These are phyloP conservation scores for Lerista edwardsae DNA, from an alignment of 2,797 vertebrate genomes.

Conservation along the genomic window DNA sequence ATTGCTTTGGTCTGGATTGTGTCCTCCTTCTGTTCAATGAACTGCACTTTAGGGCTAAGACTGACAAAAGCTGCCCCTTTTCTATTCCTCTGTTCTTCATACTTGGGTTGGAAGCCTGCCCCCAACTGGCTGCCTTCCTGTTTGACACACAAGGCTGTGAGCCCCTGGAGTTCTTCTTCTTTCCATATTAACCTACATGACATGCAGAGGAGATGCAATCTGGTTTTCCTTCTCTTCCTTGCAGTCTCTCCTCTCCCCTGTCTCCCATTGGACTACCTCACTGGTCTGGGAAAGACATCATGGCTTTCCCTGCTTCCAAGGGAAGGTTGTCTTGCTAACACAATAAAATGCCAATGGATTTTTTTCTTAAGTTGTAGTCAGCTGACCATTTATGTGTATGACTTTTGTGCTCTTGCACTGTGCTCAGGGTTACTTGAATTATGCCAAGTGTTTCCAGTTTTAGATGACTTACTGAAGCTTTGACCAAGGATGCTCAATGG, in stretches of 20 bases:
- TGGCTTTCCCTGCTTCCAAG: constrained; percentile 67
- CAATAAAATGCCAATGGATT: constrained; percentile 70
- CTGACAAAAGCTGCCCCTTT: background rate
- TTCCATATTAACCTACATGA: constrained; percentile 26
- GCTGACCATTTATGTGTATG: constrained; percentile 55
- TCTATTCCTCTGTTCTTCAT: background rate
- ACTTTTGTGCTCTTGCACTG: constrained; percentile 74
- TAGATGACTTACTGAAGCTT: constrained; percentile 70
- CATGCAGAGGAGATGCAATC: constrained; percentile 54
- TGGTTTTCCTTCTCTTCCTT: constrained; percentile 59
- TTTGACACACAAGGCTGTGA: background rate
- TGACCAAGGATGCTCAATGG: constrained; percentile 70
- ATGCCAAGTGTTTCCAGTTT: constrained; percentile 72
- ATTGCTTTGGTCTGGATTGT: constrained; percentile 54
- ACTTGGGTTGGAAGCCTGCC: too few species aligned
- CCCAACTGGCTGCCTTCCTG: background rate
- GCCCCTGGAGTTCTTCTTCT: background rate
- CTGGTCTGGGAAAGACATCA: constrained; percentile 74
- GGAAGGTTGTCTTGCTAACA: constrained; percentile 73
- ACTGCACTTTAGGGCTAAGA: constrained; percentile 64
- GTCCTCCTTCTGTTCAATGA: constrained; percentile 38
- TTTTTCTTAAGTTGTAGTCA: constrained; percentile 24
- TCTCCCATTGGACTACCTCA: constrained; percentile 78
- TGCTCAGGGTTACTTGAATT: constrained; percentile 81
- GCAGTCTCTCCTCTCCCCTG: background rate